These are phyloP conservation scores for Momotus momota DNA, from an alignment of 2,797 vertebrate species.

Conservation along the genomic window DNA sequence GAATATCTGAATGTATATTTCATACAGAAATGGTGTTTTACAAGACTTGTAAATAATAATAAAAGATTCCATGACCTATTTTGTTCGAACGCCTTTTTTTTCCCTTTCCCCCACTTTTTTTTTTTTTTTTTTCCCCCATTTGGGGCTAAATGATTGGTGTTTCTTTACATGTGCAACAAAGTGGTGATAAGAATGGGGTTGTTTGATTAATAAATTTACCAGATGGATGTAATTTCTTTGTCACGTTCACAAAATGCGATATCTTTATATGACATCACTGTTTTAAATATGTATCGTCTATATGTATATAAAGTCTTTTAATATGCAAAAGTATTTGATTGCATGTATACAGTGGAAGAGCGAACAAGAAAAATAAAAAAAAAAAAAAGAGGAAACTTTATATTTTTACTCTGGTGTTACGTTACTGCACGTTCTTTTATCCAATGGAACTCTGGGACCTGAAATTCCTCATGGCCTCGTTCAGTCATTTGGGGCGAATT, in stretches of 20 bases:
- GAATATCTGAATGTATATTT: conserved; percentile 86
- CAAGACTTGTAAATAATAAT: conserved; percentile 82
- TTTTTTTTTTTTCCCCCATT: conserved; percentile 34
- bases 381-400: conserved; percentile 73
- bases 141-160: conserved; percentile 36
- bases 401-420: conserved; percentile 64
- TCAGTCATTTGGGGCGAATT: not conserved
- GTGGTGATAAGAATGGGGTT: conserved; percentile 42
- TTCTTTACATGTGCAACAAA: conserved; percentile 62
- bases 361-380: conserved; percentile 81
- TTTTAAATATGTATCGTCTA: conserved; percentile 63
- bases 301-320: conserved; percentile 73
- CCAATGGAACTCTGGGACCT: not conserved
- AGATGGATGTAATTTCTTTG: conserved; percentile 61
- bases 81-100: conserved; percentile 40
- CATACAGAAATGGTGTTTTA: conserved; percentile 81
- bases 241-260: conserved; percentile 63
- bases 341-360: conserved; percentile 74
- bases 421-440: conserved; percentile 55
- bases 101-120: not conserved
- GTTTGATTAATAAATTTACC: conserved; percentile 32
- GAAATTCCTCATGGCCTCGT: not conserved
- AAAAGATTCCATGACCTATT: conserved; percentile 71
- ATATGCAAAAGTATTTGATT: conserved; percentile 58
- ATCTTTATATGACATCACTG: conserved; percentile 67